Evolutionary conservation across 2,888 invertebrate species (phyloP).

Genomic region (Lycocerus yunnanus): DNA sequence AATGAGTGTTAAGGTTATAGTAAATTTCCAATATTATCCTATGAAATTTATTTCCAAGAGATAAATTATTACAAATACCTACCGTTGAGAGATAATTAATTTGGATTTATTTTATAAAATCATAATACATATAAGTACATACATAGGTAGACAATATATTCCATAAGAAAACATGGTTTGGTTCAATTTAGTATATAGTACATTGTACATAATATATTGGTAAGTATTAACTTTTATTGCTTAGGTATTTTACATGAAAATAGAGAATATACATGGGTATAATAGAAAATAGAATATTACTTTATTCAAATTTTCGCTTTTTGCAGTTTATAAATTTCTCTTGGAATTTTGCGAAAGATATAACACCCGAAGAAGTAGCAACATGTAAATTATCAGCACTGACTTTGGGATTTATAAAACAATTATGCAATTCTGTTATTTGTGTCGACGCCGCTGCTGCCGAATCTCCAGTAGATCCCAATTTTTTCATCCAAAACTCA

Average conservation of each 20-base stretch:
- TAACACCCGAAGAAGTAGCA: constrained; percentile 49
- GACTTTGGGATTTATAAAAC: constrained; percentile 60
- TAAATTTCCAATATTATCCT: neutral
- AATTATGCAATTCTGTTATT: constrained; percentile 65
- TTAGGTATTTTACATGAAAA: no score
- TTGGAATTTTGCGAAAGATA: neutral
- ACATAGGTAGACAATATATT: no score
- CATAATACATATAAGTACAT: no score
- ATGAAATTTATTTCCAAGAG: no score
- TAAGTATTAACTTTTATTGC: no score
- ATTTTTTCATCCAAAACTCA: constrained; percentile 68
- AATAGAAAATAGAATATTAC: neutral
- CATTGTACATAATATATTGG: no score
- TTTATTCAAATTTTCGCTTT: neutral
- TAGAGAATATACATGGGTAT: neutral
- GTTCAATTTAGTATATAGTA: no score
- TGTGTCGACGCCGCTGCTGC: constrained; percentile 68
- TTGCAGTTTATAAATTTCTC: neutral
- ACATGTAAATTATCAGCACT: constrained; percentile 60
- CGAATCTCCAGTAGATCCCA: constrained; percentile 63
- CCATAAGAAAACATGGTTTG: no score
- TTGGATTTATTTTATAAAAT: no score
- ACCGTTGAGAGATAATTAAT: no score
- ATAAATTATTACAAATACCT: no score
- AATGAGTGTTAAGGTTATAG: neutral